Evolutionary conservation across 2,113 vertebrate species (phyloP), one percentile per base, ranked within the genome.

Genomic region (Salvelinus fontinalis): DNA sequence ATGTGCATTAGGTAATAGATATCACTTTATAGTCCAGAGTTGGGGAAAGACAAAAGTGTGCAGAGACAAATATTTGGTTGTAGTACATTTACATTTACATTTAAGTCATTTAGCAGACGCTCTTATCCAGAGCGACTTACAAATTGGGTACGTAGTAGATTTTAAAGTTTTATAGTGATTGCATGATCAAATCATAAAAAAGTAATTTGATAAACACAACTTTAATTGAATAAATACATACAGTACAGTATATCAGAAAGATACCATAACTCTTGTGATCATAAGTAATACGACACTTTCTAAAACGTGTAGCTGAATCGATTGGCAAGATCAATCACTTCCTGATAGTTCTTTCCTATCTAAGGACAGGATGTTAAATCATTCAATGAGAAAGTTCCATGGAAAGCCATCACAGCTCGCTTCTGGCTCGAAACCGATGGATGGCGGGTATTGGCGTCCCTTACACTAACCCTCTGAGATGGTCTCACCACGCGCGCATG

Each of bases 341-440:
- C 39, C 9, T 11, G 39, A 44, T 3, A 11, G 2, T 9, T 2
- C 2, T 9, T 3, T 9, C 9, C 39, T 44, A 44, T 44, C 39
- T 44, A 44, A 44, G 39, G 39, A 44, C 39, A 44, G 39, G 9
- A 11, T 11, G 39, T 44, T 44, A 44, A 44, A 44, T 44, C 39
- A 44, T 44, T 44, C 39, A 44, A 44, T 11, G 39, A 44, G 39
- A 11, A 11, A 44, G 11, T 44, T 44, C 39, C 9, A 44, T 44
- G 9, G 9, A 44, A 44, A 9, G 39, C 9, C 64, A 54, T 77
- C 71, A 24, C 3, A 73, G 69, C 24, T 22, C 76, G 66, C 69
- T 20, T 62, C 64, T 44, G 22, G 71, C 59, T 65, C 39, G 51
- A 70, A 74, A 76, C 71, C 66, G 66, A 71, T 72, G 70, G 78